These are phyloP conservation scores for Rhyacophila evoluta DNA, from an alignment of 2,888 invertebrate species.

Conservation along the genomic window DNA sequence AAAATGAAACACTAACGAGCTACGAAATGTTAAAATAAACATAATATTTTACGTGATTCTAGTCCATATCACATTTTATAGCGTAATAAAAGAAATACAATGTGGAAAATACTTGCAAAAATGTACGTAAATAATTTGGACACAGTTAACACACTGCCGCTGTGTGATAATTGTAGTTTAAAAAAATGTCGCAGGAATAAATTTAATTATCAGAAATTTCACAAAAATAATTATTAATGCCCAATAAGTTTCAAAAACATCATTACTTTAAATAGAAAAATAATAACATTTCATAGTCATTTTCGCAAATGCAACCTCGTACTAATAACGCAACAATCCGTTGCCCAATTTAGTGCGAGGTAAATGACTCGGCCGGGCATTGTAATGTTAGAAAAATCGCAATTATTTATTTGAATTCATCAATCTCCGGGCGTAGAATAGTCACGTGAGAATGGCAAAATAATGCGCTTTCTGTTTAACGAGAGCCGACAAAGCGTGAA, in stretches of 20 bases:
- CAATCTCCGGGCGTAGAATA: neutral
- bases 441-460: constrained; percentile 14
- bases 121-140: too few species aligned
- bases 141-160: too few species aligned
- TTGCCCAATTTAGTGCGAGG: neutral
- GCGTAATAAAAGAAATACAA: too few species aligned
- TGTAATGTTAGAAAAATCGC: neutral
- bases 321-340: constrained; percentile 7
- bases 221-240: neutral
- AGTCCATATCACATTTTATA: too few species aligned
- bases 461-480: constrained; percentile 10
- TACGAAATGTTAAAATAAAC: too few species aligned
- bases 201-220: neutral
- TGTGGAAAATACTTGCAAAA: too few species aligned
- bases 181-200: neutral
- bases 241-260: neutral
- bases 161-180: neutral
- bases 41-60: too few species aligned
- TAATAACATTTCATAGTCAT: constrained; percentile 9
- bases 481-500: constrained; percentile 1
- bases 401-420: constrained; percentile 24
- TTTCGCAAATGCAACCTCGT: constrained; percentile 6
- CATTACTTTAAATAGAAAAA: constrained; percentile 17
- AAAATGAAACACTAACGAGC: too few species aligned
- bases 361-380: constrained; percentile 18